Conservation (phyloP, 1,140 invertebrate species). For the Zaprionus capensis region DNA sequence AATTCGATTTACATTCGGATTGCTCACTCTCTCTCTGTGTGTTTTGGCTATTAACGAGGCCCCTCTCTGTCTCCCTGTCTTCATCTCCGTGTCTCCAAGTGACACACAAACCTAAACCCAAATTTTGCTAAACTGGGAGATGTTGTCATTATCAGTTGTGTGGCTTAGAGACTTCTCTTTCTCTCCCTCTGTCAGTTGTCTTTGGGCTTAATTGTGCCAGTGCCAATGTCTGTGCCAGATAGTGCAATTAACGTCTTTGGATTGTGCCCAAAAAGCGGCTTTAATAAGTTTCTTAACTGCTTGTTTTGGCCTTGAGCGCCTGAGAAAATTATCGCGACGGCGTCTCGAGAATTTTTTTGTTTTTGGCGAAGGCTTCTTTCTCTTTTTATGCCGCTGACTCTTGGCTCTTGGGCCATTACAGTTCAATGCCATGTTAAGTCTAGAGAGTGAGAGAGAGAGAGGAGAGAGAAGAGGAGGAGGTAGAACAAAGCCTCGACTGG, state of each 20-base stretch:
- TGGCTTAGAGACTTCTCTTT: constrained; percentile 36
- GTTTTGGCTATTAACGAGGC: constrained; percentile 29
- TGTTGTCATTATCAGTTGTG: constrained; percentile 52
- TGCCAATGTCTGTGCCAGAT: constrained; percentile 4
- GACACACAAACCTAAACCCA: constrained; percentile 62
- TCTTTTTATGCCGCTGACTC: constrained; percentile 5
- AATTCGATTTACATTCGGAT: constrained; percentile 59
- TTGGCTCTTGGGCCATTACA: constrained; percentile 62
- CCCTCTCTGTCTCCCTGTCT: neutral
- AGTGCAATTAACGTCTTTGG: constrained; percentile 64
- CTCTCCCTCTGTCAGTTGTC: neutral
- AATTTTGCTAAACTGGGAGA: constrained; percentile 27
- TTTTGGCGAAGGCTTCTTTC: constrained; percentile 36
- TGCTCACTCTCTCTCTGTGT: constrained; percentile 4
- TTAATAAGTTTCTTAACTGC: constrained; percentile 73
- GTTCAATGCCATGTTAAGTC: constrained; percentile 68
- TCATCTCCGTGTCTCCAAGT: constrained; percentile 26
- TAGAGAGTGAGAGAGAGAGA: neutral
- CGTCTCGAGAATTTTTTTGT: constrained; percentile 19
- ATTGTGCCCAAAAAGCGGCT: constrained; percentile 67
- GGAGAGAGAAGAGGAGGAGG: neutral
- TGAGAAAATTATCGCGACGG: constrained; percentile 45
- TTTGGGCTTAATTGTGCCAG: constrained; percentile 54
- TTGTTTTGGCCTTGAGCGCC: constrained; percentile 68
- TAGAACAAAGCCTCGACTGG: constrained; percentile 39